These are phyloP conservation scores for Lutjanus campechanus DNA, from an alignment of 2,797 vertebrate species.

Conservation along the genomic window DNA sequence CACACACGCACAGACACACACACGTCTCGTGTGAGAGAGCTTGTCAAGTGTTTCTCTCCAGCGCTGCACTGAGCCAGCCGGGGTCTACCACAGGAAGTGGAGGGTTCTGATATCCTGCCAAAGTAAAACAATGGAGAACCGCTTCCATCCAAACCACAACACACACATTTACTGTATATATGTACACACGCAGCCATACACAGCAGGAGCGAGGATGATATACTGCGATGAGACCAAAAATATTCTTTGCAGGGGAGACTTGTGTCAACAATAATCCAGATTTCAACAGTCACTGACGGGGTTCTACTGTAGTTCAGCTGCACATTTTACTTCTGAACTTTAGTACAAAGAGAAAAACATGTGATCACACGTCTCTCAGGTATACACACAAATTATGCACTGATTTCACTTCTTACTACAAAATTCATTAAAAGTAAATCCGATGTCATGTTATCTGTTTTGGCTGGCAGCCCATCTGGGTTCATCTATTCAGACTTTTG, in stretches of 20 bases:
- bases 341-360: background rate
- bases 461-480: background rate
- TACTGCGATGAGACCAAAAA: conserved; percentile 5
- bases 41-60: conserved; percentile 32
- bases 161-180: conserved; percentile 26
- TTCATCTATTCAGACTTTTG: conserved; percentile 21
- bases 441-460: background rate
- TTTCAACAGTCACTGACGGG: background rate
- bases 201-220: background rate
- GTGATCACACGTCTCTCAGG: background rate
- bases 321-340: background rate
- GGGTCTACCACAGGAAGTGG: conserved; percentile 56
- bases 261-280: background rate
- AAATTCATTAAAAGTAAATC: background rate
- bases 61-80: conserved; percentile 6
- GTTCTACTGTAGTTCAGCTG: background rate
- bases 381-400: background rate
- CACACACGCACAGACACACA: conserved; percentile 17
- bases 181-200: background rate
- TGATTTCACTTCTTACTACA: background rate
- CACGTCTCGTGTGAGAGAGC: conserved; percentile 5
- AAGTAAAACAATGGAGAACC: conserved; percentile 51
- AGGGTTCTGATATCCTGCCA: conserved; percentile 58
- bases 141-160: conserved; percentile 50
- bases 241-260: conserved; percentile 1